Conservation (phyloP, 2,888 invertebrate genomes). For the Loripinus fragilis region DNA sequence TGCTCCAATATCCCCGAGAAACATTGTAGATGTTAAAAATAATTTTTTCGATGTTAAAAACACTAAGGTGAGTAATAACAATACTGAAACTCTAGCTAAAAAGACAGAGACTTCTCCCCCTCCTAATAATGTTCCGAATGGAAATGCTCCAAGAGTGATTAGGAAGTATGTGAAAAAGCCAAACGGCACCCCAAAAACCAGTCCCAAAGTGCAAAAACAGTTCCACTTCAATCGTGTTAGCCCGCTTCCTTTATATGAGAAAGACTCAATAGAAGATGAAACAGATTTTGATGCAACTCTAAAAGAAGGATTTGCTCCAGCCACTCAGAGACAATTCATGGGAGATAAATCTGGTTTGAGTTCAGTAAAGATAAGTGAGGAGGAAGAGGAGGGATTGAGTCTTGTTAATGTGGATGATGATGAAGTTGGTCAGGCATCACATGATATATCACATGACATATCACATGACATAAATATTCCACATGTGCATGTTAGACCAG, state of each 20-base stretch:
- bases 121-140: constrained; percentile 53
- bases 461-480: constrained; percentile 17
- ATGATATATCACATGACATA: constrained; percentile 33
- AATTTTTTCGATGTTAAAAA: background rate
- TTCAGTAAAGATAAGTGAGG: constrained; percentile 25
- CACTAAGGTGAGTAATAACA: constrained; percentile 14
- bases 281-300: constrained; percentile 25
- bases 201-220: constrained; percentile 62
- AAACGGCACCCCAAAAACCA: constrained; percentile 66
- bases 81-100: constrained; percentile 29
- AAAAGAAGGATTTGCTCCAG: constrained; percentile 22
- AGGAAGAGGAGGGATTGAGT: constrained; percentile 23
- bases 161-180: constrained; percentile 68
- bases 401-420: constrained; percentile 44
- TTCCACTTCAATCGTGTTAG: constrained; percentile 51
- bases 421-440: constrained; percentile 49
- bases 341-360: constrained; percentile 18
- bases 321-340: constrained; percentile 9
- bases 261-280: constrained; percentile 30
- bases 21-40: constrained; percentile 11
- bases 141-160: constrained; percentile 52
- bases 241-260: constrained; percentile 38
- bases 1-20: constrained; percentile 12
- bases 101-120: constrained; percentile 11
- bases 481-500: constrained; percentile 23